Evolutionary conservation across 1,140 invertebrate genomes (phyloP), one percentile per base, ranked within the genome.

Genomic region (Lepeophtheirus salmonis): DNA sequence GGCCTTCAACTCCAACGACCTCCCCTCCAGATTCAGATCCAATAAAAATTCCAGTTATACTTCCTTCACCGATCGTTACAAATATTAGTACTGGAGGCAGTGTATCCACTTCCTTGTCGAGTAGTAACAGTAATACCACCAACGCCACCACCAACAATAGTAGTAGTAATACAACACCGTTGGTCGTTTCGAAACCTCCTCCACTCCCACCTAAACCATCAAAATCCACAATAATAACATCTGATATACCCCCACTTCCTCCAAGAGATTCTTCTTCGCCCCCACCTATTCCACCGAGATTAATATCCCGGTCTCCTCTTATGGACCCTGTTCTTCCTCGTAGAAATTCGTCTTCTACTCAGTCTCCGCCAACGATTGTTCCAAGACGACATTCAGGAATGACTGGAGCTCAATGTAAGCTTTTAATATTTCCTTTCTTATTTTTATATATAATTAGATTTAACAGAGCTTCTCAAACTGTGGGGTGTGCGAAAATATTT

Each of bases 21-120:
- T 24, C 50, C 17, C 48, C 50, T 2, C 22, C 22, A 2, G 22
- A 50, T 14, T 16, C 18, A 1, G 59, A 61, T 53, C 50, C 49
- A 18, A 61, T 61, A 48, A 61, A 61, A 48, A 53, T 61, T 16
- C 50, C 49, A 17, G 57, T 60, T 12, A 60, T 50, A 21, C 57
- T 51, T 50, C 57, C 30, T 16, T 56, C 49, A 17, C 17, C 54
- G 21, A 4, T 10, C 23, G 18, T 10, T 6, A 12, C 50, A 52
- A 10, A 6, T 52, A 52, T 20, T 10, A 56, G 14, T 10, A 14
- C 23, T 20, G n/a, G n/a, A n/a, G n/a, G n/a, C n/a, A n/a, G n/a
- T n/a, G n/a, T n/a, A n/a, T n/a, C n/a, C n/a, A 52, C 18, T 52
- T n/a, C 13, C 14, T 52, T 16, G 4, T 6, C 16, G 3, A 52